These are phyloP conservation scores for Biston betularia DNA, from an alignment of 2,888 invertebrate genomes.

Conservation along the genomic window DNA sequence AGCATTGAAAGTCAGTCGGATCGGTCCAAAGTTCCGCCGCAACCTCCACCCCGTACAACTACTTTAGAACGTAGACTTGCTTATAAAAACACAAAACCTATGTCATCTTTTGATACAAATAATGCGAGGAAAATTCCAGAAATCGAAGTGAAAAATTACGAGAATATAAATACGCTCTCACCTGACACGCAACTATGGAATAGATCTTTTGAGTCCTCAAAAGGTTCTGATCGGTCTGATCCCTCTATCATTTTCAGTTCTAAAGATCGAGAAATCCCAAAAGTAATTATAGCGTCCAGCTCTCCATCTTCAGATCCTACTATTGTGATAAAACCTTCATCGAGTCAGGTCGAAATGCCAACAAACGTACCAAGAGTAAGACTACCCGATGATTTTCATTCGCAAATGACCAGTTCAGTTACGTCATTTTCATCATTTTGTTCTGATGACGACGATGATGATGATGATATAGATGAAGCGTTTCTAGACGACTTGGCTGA, in stretches of 20 bases:
- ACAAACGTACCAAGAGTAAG: constrained; percentile 81
- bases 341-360: constrained; percentile 68
- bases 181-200: constrained; percentile 51
- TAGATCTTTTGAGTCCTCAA: constrained; percentile 60
- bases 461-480: constrained; percentile 63
- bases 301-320: constrained; percentile 83
- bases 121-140: constrained; percentile 61
- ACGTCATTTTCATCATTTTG: constrained; percentile 75
- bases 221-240: constrained; percentile 49
- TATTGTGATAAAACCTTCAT: constrained; percentile 87
- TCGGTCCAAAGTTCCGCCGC: constrained; percentile 85
- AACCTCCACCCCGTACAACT: constrained; percentile 91
- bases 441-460: constrained; percentile 70
- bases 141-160: constrained; percentile 64
- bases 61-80: constrained; percentile 87
- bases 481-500: constrained; percentile 70
- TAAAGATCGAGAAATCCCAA: constrained; percentile 72
- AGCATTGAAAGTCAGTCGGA: constrained; percentile 67
- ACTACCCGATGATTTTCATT: constrained; percentile 79
- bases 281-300: constrained; percentile 84
- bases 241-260: constrained; percentile 40
- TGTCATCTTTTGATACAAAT: constrained; percentile 72
- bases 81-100: constrained; percentile 72
- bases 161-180: constrained; percentile 71
- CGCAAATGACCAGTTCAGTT: constrained; percentile 64